Conservation (phyloP, 2,888 invertebrate genomes). For the Thera obeliscata region DNA sequence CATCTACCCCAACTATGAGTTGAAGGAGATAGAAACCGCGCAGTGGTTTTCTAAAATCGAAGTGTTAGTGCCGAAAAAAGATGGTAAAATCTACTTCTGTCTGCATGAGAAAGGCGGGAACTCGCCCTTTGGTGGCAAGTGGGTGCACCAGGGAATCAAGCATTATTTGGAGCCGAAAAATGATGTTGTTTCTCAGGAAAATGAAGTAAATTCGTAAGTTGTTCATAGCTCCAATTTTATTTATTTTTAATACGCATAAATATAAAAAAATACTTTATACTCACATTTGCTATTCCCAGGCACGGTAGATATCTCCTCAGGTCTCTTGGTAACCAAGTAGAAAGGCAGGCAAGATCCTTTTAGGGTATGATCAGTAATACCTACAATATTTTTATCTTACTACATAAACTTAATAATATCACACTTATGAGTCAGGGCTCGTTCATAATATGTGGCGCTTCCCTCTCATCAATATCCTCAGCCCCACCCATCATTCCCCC, state of each 20-base stretch:
- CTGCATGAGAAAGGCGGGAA: conserved; percentile 57
- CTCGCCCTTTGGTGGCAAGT: conserved; percentile 63
- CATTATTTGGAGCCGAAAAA: conserved; percentile 67
- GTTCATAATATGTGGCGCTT: too few relatives aligned
- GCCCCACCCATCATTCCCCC: too few relatives aligned
- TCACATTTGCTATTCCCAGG: too few relatives aligned
- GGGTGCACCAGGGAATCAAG: conserved; percentile 82
- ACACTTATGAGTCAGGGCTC: too few relatives aligned
- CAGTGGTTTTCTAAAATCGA: conserved; percentile 62
- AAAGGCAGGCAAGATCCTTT: too few relatives aligned
- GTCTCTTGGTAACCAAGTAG: too few relatives aligned
- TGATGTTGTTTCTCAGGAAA: conserved; percentile 39
- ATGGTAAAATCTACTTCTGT: conserved; percentile 70
- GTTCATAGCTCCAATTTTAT: background rate
- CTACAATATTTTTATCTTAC: too few relatives aligned
- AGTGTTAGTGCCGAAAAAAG: conserved; percentile 57
- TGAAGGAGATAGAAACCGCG: conserved; percentile 64
- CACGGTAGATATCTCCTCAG: too few relatives aligned
- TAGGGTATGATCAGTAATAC: too few relatives aligned
- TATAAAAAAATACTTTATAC: too few relatives aligned
- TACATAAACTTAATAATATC: too few relatives aligned
- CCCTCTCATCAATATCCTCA: too few relatives aligned
- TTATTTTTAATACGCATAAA: background rate
- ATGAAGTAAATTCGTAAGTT: conserved; percentile 45
- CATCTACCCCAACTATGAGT: conserved; percentile 69